phyloP scores from a whole-genome alignment of 1,140 invertebrate genomes.

The Tyrophagus putrescentiae region DNA sequence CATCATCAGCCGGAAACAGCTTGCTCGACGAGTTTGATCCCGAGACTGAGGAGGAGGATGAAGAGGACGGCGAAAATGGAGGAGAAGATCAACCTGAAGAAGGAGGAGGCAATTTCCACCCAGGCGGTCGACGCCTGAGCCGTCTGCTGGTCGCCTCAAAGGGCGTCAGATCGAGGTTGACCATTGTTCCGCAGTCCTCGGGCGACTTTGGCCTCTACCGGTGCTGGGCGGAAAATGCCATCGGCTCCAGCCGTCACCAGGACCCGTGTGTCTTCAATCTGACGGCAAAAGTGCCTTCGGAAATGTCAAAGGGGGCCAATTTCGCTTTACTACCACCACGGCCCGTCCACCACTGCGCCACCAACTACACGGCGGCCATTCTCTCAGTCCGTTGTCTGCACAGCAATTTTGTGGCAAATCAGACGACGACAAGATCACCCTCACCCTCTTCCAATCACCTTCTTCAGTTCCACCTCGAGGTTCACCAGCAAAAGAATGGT shows the following conservation, averaged over 20 bases:
- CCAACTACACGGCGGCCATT: neutral
- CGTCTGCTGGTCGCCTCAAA: slow-evolving; percentile 7
- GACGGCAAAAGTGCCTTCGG: too few species aligned
- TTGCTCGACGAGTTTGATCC: neutral
- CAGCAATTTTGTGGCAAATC: too few species aligned
- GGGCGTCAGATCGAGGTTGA: slow-evolving; percentile 4
- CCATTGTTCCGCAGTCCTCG: slow-evolving; percentile 5
- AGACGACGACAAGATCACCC: too few species aligned
- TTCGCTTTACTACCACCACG: neutral
- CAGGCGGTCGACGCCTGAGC: neutral
- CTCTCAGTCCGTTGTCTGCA: too few species aligned
- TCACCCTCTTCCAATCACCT: too few species aligned
- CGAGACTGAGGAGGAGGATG: neutral
- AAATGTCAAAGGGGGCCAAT: too few species aligned
- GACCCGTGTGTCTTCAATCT: slow-evolving; percentile 15
- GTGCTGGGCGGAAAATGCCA: slow-evolving; percentile 15
- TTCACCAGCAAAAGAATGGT: too few species aligned
- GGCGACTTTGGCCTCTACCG: slow-evolving; percentile 14
- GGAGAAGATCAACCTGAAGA: too few species aligned
- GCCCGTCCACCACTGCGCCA: neutral
- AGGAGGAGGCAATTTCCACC: too few species aligned
- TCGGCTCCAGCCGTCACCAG: slow-evolving; percentile 5
- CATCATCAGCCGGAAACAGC: neutral
- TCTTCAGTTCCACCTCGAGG: too few species aligned
- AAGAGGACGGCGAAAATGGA: neutral